Base-by-base conservation (phyloP, 2,113 vertebrate species). In the Siniperca chuatsi region DNA sequence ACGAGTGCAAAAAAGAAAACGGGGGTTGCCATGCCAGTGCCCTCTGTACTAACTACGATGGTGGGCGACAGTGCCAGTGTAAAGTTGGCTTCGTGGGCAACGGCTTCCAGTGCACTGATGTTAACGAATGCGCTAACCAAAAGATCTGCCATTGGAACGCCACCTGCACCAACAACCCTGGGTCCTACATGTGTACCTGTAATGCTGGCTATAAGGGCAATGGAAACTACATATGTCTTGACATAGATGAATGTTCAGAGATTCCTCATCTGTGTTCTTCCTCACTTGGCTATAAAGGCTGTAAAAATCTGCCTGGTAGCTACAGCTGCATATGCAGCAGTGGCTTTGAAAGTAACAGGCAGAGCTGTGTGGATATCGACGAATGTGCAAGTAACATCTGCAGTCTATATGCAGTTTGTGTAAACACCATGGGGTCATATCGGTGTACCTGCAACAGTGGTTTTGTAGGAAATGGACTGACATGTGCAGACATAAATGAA, bases 161-260 rank as follows among this genome's bases (percentile, higher is more conserved):
- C 42, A 95, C 95, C n/a, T 97, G 96, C 69, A 94, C 79, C 66
- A 97, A 97, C 88, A 96, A 86, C 60, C 95, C 94, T 2, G 96
- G 96, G 15, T 97, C 96, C 21, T 96, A 95, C 1, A 13, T 87
- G 3, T 97, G 96, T 25, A 96, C 92, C 6, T 97, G 96, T 69
- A 96, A 96, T 52, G 0, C 60, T 16, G 96, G 96, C 46, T 97
- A 93, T 57, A 97, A 97, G 77, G 96, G 96, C 68, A 97, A 96
- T 16, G 96, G 96, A 25, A 96, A 95, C 89, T 97, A 97, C 86
- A 90, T 97, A 6, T 97, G 96, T 72, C 87, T 97, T 29, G 96
- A 97, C 72, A 68, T 96, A 20, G 96, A 97, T 62, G 96, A 97
- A 87, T 97, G 96, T 57, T 93, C 95, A 16, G 95, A 96, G 83